These are phyloP conservation scores for Scylla paramamosain DNA, from an alignment of 1,140 invertebrate genomes.

Conservation along the genomic window DNA sequence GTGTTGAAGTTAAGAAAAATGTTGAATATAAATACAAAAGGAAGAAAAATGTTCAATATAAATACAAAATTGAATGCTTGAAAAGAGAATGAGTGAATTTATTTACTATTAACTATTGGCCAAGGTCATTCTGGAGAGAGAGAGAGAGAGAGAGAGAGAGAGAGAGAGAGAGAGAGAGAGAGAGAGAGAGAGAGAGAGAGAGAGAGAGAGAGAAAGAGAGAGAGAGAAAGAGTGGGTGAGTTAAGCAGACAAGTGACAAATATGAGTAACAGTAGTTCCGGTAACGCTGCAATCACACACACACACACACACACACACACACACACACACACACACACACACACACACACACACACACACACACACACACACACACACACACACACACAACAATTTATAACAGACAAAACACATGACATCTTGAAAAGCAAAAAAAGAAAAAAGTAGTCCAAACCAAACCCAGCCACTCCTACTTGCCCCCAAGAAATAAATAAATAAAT, in stretches of 20 bases:
- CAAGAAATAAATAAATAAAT: too few relatives aligned
- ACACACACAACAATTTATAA: too few relatives aligned
- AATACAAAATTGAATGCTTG: neutral
- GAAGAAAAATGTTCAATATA: neutral
- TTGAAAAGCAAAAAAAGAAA: too few relatives aligned
- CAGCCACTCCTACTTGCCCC: too few relatives aligned
- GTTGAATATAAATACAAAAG: neutral
- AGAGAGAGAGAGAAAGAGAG: neutral
- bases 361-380: too few relatives aligned
- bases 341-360: neutral
- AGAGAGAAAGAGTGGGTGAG: neutral
- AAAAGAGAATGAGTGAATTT: neutral
- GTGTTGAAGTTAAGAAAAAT: neutral
- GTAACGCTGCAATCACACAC: neutral
- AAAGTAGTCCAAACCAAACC: too few relatives aligned
- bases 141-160: neutral
- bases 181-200: neutral
- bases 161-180: neutral
- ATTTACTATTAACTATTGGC: neutral
- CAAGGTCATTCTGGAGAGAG: neutral
- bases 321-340: neutral
- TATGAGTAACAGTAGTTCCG: neutral
- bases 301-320: slow-evolving; percentile 44
- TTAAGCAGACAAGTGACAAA: neutral
- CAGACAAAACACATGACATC: too few relatives aligned